Evolutionary conservation across 2,797 vertebrate genomes (phyloP).

Genomic region (Darevskia nairensis): DNA sequence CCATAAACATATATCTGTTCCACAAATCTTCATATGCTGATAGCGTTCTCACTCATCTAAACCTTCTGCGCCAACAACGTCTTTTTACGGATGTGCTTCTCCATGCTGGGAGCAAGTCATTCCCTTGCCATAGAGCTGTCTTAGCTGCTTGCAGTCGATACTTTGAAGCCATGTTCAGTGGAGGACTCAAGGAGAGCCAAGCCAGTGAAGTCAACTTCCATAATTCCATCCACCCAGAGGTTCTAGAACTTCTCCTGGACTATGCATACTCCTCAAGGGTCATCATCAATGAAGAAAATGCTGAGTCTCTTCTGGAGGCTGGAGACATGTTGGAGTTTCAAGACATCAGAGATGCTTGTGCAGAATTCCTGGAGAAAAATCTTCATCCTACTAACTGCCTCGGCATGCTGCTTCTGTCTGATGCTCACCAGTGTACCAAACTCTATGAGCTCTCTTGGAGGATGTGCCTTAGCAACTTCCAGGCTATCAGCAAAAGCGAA

Average conservation of each 20-base stretch:
- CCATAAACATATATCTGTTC: conserved; percentile 98
- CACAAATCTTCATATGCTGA: conserved; percentile 98
- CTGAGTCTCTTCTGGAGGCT: conserved; percentile 94
- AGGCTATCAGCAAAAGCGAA: conserved; percentile 95
- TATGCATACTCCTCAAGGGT: conserved; percentile 97
- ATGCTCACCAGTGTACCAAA: conserved; percentile 96
- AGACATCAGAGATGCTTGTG: conserved; percentile 97
- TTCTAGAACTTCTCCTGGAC: conserved; percentile 95
- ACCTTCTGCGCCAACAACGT: conserved; percentile 91
- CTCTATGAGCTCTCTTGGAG: conserved; percentile 96
- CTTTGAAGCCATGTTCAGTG: conserved; percentile 99
- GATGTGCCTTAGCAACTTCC: conserved; percentile 98
- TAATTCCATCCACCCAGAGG: conserved; percentile 95
- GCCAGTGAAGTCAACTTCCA: conserved; percentile 96
- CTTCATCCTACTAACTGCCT: conserved; percentile 97
- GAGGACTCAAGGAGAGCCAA: conserved; percentile 95
- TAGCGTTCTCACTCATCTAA: conserved; percentile 96
- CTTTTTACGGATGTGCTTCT: conserved; percentile 98
- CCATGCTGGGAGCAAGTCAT: conserved; percentile 92
- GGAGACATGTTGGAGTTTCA: conserved; percentile 99
- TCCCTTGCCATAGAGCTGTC: conserved; percentile 96
- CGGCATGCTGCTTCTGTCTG: conserved; percentile 94
- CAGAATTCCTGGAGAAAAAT: conserved; percentile 96
- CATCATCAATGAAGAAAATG: conserved; percentile 98
- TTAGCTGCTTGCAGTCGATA: conserved; percentile 97